These are phyloP conservation scores for Notolabrus celidotus DNA, from an alignment of 2,797 vertebrate genomes.

Conservation along the genomic window DNA sequence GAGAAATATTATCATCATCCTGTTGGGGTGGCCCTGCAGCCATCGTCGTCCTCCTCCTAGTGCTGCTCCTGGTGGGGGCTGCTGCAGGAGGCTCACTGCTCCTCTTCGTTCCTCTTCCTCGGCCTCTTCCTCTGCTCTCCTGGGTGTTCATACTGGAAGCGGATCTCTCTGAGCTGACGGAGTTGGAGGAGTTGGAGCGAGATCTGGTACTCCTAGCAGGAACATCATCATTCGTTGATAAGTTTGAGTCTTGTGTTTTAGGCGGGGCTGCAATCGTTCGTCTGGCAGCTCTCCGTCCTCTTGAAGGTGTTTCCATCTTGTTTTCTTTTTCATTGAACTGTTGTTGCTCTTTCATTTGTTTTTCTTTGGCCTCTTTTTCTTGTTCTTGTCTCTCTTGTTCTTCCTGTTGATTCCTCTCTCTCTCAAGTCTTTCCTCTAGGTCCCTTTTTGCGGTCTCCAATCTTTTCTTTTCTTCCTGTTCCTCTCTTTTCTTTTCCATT, in stretches of 20 bases:
- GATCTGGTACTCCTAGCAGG: constrained; percentile 77
- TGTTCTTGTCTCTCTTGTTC: constrained; percentile 25
- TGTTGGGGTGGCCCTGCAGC: constrained; percentile 32
- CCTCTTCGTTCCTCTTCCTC: constrained; percentile 50
- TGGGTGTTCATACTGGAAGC: constrained; percentile 42
- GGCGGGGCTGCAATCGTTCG: constrained; percentile 31
- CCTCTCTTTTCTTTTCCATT: background rate
- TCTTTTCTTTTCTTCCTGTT: constrained; percentile 18
- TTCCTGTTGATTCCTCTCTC: constrained; percentile 37
- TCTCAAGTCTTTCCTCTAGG: constrained; percentile 24
- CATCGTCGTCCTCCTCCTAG: constrained; percentile 53
- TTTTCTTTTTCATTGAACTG: background rate
- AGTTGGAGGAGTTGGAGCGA: constrained; percentile 81
- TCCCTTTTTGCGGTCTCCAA: constrained; percentile 20
- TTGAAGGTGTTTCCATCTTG: constrained; percentile 26
- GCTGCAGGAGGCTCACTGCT: constrained; percentile 26
- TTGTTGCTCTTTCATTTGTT: constrained; percentile 15
- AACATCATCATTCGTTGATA: constrained; percentile 39
- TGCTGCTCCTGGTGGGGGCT: constrained; percentile 33
- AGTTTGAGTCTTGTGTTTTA: background rate
- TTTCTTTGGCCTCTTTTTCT: constrained; percentile 38
- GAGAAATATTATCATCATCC: background rate
- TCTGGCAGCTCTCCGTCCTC: constrained; percentile 56
- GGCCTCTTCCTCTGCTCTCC: constrained; percentile 54
- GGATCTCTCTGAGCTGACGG: constrained; percentile 78